Base-by-base conservation (phyloP, 2,113 vertebrate species). In the Triplophysa rosa region DNA sequence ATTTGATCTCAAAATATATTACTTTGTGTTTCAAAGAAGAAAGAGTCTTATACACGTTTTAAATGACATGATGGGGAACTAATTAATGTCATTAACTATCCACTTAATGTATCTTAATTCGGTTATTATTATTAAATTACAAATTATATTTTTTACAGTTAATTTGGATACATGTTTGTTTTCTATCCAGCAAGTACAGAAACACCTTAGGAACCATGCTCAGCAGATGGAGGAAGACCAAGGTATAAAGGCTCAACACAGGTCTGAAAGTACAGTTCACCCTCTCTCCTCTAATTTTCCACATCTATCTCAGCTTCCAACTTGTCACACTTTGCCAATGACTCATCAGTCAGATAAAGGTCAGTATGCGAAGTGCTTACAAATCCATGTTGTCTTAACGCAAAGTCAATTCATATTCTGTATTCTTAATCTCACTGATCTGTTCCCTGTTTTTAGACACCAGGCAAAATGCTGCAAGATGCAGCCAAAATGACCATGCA, bases 121-220 rank as follows among this genome's bases (percentile, higher is more conserved):
- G 2, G 29, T 29, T 29, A 29, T 29, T 47, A 47, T 10, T 0
- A 9, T 47, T 14, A n/a, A n/a, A n/a, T n/a, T n/a, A n/a, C n/a
- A n/a, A n/a, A 49, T 2, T 47, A 13, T 13, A 13, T 49, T 49
- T 3, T 47, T 49, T 49, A 13, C 11, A 14, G 16, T 52, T 16
- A 14, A 5, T 72, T 40, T 45, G 49, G 5, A 47, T 64, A 52
- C 17, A 33, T 63, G 24, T 8, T 29, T 84, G 75, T 82, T 62
- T 75, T 82, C 59, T 74, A 17, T 45, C 82, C 85, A 92, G 89
- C 84, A 49, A 67, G 83, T 76, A 71, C 85, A 87, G 3, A 76
- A 88, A 2, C 83, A 67, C 78, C 40, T 88, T 64, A 86, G 58
- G 12, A 73, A 66, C 5, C 77, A 68, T 63, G 72, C 82, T 45